Percentiles rank a stretch among this genome's conserved stretches.
Conservation (phyloP, 64 coral and sea anemone genomes). For the Actinia tenebrosa region DNA sequence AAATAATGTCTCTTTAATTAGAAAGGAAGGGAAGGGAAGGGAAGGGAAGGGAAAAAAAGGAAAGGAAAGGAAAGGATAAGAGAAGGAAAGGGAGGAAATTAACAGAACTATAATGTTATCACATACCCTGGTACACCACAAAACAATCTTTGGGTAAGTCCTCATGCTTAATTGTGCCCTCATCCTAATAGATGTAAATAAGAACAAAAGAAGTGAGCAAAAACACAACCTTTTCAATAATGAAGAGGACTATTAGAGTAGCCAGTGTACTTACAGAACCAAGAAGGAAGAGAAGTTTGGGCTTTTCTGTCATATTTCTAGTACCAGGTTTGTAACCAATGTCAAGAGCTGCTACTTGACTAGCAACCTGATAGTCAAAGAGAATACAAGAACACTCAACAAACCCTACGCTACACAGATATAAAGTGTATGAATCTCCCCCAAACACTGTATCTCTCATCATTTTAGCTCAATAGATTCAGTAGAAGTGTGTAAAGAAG, state of each 20-base stretch:
- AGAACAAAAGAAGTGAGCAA: neutral
- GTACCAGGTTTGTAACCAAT: conserved; percentile 94
- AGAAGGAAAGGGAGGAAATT: too few relatives aligned
- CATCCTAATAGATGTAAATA: conserved; percentile 48
- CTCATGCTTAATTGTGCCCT: conserved; percentile 59
- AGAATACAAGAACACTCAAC: neutral
- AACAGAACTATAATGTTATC: neutral
- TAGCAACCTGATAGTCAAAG: conserved; percentile 62
- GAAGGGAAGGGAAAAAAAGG: too few relatives aligned
- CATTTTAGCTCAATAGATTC: too few relatives aligned
- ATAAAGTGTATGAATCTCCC: neutral
- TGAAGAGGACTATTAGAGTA: too few relatives aligned
- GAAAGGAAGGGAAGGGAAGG: too few relatives aligned
- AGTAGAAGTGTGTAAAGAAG: too few relatives aligned
- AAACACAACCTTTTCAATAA: neutral
- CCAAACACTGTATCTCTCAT: too few relatives aligned
- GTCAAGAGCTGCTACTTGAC: conserved; percentile 96
- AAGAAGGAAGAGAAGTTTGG: conserved; percentile 89
- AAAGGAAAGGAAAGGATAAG: too few relatives aligned
- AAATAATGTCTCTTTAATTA: too few relatives aligned
- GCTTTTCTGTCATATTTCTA: conserved; percentile 66
- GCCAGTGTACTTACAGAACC: conserved; percentile 77
- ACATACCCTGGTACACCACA: conserved; percentile 91
- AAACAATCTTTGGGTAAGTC: conserved; percentile 87
- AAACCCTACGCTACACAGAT: neutral